These are phyloP conservation scores for Carassius gibelio DNA, from an alignment of 2,113 vertebrate species.

Conservation along the genomic window DNA sequence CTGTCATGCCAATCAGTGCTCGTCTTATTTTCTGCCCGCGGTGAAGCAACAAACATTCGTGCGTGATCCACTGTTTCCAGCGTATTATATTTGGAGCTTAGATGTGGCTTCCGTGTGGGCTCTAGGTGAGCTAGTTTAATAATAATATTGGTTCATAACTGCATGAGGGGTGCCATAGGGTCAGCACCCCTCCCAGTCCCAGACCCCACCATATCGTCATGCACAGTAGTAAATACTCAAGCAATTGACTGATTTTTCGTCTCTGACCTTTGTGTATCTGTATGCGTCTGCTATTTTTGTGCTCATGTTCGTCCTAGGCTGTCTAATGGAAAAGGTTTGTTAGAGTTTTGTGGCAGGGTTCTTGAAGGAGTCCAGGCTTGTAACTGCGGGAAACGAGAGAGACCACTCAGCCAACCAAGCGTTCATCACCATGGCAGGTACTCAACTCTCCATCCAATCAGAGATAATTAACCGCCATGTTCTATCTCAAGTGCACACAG, in stretches of 20 bases:
- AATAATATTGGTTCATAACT: background rate
- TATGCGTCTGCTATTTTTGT: conserved; percentile 20
- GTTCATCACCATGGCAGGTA: conserved; percentile 48
- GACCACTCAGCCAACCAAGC: conserved; percentile 55
- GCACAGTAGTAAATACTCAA: background rate
- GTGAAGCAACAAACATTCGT: background rate
- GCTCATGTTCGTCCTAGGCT: background rate
- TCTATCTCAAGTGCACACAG: conserved; percentile 35
- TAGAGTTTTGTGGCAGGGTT: conserved; percentile 41
- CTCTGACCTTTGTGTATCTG: background rate
- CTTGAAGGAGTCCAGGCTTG: conserved; percentile 25
- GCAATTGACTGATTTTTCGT: background rate
- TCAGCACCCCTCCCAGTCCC: background rate
- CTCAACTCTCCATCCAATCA: conserved; percentile 52
- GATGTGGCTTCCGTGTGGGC: background rate
- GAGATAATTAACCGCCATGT: conserved; percentile 49
- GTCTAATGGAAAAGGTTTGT: conserved; percentile 59
- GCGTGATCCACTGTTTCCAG: background rate
- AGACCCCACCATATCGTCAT: background rate
- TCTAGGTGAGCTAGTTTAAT: background rate
- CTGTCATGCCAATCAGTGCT: background rate
- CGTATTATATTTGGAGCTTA: background rate
- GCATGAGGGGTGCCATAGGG: background rate
- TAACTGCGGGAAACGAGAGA: conserved; percentile 41
- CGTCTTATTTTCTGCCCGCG: background rate